phyloP scores from a whole-genome alignment of 2,113 vertebrate genomes.

The Uria lomvia region DNA sequence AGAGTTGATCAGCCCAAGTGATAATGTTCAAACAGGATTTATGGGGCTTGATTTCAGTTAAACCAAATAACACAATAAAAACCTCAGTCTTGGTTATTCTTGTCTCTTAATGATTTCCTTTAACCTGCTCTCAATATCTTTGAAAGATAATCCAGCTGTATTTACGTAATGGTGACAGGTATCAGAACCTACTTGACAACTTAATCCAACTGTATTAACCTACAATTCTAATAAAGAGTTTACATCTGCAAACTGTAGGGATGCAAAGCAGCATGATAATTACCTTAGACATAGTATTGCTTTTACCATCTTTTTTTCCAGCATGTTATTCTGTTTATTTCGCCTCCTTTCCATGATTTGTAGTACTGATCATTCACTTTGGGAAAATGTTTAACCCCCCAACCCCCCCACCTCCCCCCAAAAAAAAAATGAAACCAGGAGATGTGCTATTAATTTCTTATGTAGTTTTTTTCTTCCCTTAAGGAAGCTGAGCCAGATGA shows the following conservation, averaged over 20 bases:
- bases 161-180: background rate
- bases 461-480: background rate
- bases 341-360: background rate
- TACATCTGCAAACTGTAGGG: background rate
- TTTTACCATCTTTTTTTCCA: background rate
- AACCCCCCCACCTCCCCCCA: fast-evolving
- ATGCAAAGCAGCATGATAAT: background rate
- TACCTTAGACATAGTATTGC: background rate
- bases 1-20: background rate
- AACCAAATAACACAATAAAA: background rate
- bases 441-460: background rate
- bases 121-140: background rate
- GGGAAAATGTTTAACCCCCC: background rate
- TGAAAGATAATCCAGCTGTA: background rate
- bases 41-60: background rate
- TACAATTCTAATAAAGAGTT: background rate
- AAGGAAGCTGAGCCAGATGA: background rate
- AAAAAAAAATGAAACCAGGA: background rate
- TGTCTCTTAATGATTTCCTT: background rate
- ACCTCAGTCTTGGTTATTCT: background rate
- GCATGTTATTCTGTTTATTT: background rate
- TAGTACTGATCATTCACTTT: background rate
- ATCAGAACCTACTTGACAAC: background rate
- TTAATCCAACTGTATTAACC: background rate
- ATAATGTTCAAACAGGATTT: background rate